phyloP scores from a whole-genome alignment of 1,140 invertebrate species.

The Drosophila ambigua region DNA sequence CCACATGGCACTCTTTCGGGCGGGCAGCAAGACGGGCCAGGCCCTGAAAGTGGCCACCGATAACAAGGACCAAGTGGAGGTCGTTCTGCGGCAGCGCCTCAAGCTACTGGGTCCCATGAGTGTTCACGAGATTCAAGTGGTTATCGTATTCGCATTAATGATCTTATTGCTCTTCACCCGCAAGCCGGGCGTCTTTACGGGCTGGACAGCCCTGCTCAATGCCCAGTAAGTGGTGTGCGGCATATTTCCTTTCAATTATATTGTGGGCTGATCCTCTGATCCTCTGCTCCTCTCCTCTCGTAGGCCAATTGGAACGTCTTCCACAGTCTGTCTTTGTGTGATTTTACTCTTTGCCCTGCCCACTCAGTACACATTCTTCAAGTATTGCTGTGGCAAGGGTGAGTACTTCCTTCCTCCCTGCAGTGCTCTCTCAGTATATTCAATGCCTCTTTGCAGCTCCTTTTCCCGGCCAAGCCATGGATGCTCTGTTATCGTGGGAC shows the following conservation, averaged over 20 bases:
- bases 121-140: conserved; percentile 91
- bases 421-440: too few relatives aligned
- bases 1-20: conserved; percentile 89
- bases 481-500: conserved; percentile 42
- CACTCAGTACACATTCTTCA: conserved; percentile 85
- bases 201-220: conserved; percentile 50
- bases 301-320: conserved; percentile 90
- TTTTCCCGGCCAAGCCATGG: conserved; percentile 45
- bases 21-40: conserved; percentile 84
- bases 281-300: background rate
- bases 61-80: conserved; percentile 86
- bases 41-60: conserved; percentile 84
- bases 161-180: conserved; percentile 94
- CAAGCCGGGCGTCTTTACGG: conserved; percentile 86
- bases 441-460: conserved; percentile 22
- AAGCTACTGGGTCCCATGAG: conserved; percentile 89
- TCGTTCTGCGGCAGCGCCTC: conserved; percentile 88
- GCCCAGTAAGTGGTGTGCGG: conserved; percentile 52
- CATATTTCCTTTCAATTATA: background rate
- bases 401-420: background rate
- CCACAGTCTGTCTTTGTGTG: conserved; percentile 90
- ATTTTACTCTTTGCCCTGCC: conserved; percentile 92
- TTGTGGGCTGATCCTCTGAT: too few relatives aligned
- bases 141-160: conserved; percentile 89
- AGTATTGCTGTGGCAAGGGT: conserved; percentile 54